These are phyloP conservation scores for Oceanites oceanicus DNA, from an alignment of 2,113 vertebrate species.

Conservation along the genomic window DNA sequence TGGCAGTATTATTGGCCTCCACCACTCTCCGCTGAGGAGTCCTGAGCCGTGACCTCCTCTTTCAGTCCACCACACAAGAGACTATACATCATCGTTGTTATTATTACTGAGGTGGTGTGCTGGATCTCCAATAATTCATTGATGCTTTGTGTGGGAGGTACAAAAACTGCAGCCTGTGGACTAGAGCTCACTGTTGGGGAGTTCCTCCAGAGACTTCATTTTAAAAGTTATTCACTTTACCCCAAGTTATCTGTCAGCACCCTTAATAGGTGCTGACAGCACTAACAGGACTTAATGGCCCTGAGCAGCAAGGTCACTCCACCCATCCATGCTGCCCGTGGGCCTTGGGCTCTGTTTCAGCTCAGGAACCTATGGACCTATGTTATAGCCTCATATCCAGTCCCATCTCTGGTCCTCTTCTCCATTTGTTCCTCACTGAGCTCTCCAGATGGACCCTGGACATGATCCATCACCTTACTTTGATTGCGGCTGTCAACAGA, in stretches of 20 bases:
- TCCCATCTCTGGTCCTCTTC: not conserved
- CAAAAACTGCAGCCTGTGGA: not conserved
- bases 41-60: not conserved
- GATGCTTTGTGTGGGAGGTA: not conserved
- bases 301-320: not conserved
- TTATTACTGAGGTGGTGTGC: not conserved
- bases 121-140: not conserved
- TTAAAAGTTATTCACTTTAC: not conserved
- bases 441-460: not conserved
- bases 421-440: not conserved
- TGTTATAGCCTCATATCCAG: not conserved
- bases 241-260: not conserved
- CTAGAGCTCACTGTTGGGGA: not conserved
- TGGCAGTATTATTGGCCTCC: not conserved
- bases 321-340: fast-evolving
- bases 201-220: not conserved
- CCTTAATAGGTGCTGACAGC: too few relatives aligned
- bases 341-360: not conserved
- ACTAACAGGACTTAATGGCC: not conserved
- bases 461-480: not conserved
- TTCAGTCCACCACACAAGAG: not conserved
- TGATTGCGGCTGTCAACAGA: not conserved
- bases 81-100: not conserved
- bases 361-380: not conserved
- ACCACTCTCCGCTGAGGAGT: not conserved